Evolutionary conservation across 2,888 invertebrate species (phyloP).

Genomic region (Hydriomena furcata): DNA sequence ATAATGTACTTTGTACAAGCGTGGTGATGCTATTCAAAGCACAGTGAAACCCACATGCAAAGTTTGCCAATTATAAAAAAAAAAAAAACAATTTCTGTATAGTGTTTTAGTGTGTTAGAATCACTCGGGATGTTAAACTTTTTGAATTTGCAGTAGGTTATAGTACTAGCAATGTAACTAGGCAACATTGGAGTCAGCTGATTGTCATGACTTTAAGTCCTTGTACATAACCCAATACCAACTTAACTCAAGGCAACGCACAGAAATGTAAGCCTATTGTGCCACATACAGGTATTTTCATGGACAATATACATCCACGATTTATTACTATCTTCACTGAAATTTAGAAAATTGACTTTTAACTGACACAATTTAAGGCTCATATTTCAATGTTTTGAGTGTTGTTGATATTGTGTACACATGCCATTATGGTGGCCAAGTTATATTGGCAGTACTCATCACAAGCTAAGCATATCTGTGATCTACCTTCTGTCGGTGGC

Average conservation of each 20-base stretch:
- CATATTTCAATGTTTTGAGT: too few relatives aligned
- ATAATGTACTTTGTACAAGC: not conserved
- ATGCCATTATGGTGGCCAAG: not conserved
- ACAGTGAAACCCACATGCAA: slow-evolving; percentile 68
- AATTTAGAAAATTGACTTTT: too few relatives aligned
- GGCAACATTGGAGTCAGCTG: not conserved
- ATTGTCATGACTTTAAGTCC: not conserved
- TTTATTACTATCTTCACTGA: too few relatives aligned
- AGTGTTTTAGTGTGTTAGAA: slow-evolving; percentile 43
- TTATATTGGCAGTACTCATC: slow-evolving; percentile 39
- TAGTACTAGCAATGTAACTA: slow-evolving; percentile 9
- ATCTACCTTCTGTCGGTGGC: slow-evolving; percentile 76
- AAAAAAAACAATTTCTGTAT: slow-evolving; percentile 44
- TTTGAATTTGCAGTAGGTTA: slow-evolving; percentile 68
- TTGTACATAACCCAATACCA: not conserved
- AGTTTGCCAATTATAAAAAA: slow-evolving; percentile 53
- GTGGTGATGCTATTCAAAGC: slow-evolving; percentile 21
- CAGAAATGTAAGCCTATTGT: too few relatives aligned
- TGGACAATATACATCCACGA: too few relatives aligned
- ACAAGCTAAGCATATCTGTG: slow-evolving; percentile 71
- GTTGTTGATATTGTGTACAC: too few relatives aligned
- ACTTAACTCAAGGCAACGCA: too few relatives aligned
- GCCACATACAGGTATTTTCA: too few relatives aligned
- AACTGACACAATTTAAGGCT: too few relatives aligned
- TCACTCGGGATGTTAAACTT: slow-evolving; percentile 42